phyloP scores from a whole-genome alignment of 2,888 invertebrate species.

The Papilio demoleus region DNA sequence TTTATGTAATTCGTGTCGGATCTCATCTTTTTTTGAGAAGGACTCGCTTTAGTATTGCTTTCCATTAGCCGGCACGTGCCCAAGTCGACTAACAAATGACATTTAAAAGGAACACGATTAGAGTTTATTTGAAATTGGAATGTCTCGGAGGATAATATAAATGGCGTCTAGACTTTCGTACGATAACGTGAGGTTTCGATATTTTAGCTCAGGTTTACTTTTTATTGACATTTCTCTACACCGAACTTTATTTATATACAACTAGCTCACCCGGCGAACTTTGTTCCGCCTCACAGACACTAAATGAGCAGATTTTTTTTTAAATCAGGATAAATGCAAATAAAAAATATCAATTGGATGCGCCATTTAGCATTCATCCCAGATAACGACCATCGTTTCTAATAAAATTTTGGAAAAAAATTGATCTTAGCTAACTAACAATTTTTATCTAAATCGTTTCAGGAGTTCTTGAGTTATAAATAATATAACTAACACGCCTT shows the following conservation, averaged over 20 bases:
- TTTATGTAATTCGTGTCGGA: conserved; percentile 59
- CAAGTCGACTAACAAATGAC: conserved; percentile 76
- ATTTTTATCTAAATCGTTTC: too few relatives aligned
- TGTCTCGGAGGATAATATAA: conserved; percentile 68
- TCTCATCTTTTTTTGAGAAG: conserved; percentile 63
- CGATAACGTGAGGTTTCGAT: conserved; percentile 57
- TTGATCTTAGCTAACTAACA: too few relatives aligned
- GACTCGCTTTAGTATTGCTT: conserved; percentile 69
- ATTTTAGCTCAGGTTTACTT: conserved; percentile 34
- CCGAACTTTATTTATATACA: conserved; percentile 13
- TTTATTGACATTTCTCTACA: conserved; percentile 26
- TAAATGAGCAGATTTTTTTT: too few relatives aligned
- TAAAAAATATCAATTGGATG: too few relatives aligned
- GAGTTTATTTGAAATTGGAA: conserved; percentile 72
- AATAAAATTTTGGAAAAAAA: too few relatives aligned
- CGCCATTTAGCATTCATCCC: too few relatives aligned
- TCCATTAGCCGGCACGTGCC: conserved; percentile 82
- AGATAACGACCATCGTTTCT: too few relatives aligned
- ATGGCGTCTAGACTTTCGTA: conserved; percentile 75
- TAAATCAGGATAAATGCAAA: too few relatives aligned
- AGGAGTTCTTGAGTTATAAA: too few relatives aligned
- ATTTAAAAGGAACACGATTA: conserved; percentile 77
- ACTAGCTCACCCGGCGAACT: too few relatives aligned
- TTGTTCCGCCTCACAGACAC: too few relatives aligned
- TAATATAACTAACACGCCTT: too few relatives aligned